Base-by-base conservation (phyloP, 2,888 invertebrate species). In the Epinotia brunnichana region DNA sequence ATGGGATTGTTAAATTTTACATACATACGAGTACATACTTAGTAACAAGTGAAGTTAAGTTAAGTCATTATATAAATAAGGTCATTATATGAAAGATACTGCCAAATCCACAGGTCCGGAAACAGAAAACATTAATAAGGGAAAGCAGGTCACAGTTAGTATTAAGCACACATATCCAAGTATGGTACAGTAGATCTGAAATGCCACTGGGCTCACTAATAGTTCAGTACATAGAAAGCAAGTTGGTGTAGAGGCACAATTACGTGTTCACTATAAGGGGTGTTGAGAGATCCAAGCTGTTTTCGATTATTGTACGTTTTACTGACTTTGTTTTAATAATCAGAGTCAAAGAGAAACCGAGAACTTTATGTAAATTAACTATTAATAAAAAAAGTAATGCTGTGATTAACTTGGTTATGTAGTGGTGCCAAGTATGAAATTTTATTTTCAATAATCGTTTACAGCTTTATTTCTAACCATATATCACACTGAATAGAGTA, bases 71-170 rank as follows among this genome's bases (percentile, higher is more conserved):
- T n/a, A n/a, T n/a, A 5, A 44, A 44, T 4, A 44, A 44, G 15
- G 39, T n/a, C n/a, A n/a, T n/a, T n/a, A 48, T n/a, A 48, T 48
- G 7, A 59, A n/a, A 62, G 51, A 62, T 59, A 83, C 83, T 82
- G 88, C 88, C 84, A 87, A 85, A 81, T 84, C 84, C 90, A 87
- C 83, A 79, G 79, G 80, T 84, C 87, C 83, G 85, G 84, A 89
- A 85, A 82, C 60, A 82, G 81, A 87, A 81, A 84, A 84, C 79
- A 83, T 90, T 89, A 90, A 87, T 90, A 85, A 84, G 86, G 87
- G 85, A 71, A 81, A 87, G 88, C 88, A 88, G 83, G 86, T 82
- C 79, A 77, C 79, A 81, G 77, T 82, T 78, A 81, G 76, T 79
- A 76, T 69, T 56, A 76, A 80, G 81, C 82, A 81, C 76, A 82